Percentiles rank a stretch among this genome's conserved stretches.
Conservation (phyloP, 2,797 vertebrate genomes). For the Octomys mimax region DNA sequence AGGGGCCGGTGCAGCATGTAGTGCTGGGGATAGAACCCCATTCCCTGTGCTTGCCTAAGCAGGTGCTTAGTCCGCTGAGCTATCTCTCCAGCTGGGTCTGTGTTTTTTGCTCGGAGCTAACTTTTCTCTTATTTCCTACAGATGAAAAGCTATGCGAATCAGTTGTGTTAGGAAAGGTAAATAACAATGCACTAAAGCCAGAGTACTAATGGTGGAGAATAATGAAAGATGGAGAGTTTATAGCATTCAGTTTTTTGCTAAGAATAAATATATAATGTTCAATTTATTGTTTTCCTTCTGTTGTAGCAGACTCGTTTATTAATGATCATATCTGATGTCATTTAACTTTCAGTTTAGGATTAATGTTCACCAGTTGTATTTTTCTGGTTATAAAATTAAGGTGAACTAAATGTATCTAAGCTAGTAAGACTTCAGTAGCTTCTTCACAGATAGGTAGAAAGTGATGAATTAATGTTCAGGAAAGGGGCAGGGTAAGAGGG, state of each 20-base stretch:
- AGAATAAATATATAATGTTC: not conserved
- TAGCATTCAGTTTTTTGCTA: not conserved
- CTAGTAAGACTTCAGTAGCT: constrained; percentile 17
- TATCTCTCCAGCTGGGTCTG: not conserved
- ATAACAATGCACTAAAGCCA: not conserved
- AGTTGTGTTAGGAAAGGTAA: not conserved
- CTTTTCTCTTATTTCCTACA: not conserved
- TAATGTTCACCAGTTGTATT: constrained; percentile 12
- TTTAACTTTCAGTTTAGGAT: constrained; percentile 38
- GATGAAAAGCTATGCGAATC: not conserved
- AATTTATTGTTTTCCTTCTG: not conserved
- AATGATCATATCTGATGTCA: not conserved
- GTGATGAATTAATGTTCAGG: not conserved
- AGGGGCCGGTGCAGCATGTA: too few species aligned
- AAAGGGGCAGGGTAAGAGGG: constrained; percentile 16
- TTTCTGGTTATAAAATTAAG: constrained; percentile 62
- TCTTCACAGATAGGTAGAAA: constrained; percentile 31
- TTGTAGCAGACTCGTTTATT: not conserved
- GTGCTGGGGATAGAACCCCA: too few species aligned
- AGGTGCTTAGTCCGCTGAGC: too few species aligned
- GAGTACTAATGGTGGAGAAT: not conserved
- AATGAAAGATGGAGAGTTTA: not conserved
- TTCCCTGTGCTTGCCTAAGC: too few species aligned
- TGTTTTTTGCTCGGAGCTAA: not conserved
- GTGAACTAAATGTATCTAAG: not conserved